phyloP scores from a whole-genome alignment of 1,140 invertebrate genomes.

The Drosophila repletoides region DNA sequence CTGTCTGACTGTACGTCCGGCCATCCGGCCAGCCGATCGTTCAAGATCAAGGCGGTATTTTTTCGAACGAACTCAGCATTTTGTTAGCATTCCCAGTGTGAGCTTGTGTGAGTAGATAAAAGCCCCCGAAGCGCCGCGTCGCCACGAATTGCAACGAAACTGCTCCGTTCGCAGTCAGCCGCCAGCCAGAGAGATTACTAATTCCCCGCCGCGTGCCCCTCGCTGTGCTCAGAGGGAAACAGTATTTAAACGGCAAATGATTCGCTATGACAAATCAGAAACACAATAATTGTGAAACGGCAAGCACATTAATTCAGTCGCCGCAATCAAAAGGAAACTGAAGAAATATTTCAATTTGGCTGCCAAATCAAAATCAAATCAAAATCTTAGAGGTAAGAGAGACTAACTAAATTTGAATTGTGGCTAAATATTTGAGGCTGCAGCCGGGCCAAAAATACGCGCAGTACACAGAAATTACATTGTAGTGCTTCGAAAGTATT shows the following conservation, averaged over 20 bases:
- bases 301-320: conserved; percentile 32
- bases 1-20: neutral
- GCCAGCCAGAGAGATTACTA: conserved; percentile 53
- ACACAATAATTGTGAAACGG: conserved; percentile 65
- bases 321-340: neutral
- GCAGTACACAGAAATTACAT: too few relatives aligned
- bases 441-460: conserved; percentile 20
- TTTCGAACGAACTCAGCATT: conserved; percentile 9
- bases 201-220: conserved; percentile 8
- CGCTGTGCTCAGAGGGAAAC: conserved; percentile 13
- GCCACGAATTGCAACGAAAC: too few relatives aligned
- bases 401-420: conserved; percentile 10
- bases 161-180: neutral
- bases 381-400: neutral
- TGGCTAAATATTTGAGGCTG: neutral
- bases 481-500: too few relatives aligned
- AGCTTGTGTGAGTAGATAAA: too few relatives aligned
- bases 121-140: too few relatives aligned
- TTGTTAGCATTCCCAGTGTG: neutral
- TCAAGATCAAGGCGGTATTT: conserved; percentile 38
- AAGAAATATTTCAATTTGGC: conserved; percentile 2
- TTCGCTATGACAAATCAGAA: conserved; percentile 72
- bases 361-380: conserved; percentile 15
- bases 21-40: too few relatives aligned
- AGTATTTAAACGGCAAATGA: conserved; percentile 74